Evolutionary conservation across 2,888 invertebrate species (phyloP), one percentile per base, ranked within the genome.

Genomic region (Drosophila infuscata): DNA sequence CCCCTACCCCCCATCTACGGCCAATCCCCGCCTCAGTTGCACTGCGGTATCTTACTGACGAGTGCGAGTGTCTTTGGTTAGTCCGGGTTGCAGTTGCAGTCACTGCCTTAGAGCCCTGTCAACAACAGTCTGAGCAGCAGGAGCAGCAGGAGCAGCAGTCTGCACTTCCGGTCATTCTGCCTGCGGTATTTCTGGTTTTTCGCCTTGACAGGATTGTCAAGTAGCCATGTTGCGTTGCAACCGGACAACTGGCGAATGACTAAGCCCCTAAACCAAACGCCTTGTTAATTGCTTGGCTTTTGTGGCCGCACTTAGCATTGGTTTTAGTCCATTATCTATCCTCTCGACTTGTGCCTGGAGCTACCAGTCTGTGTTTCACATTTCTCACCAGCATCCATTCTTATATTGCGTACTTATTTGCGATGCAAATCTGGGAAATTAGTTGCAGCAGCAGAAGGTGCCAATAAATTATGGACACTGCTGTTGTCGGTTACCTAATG

Each of bases 241-340:
- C 41, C 25, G 80, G 60, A 57, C 75, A 57, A 54, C 51, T 32
- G 54, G 60, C 41, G 62, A 74, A 57, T 65, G 74, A 66, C 62
- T 72, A 66, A 68, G 81, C 74, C 64, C 8, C 67, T 69, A 70
- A 73, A 61, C 79, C 84, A 61, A 87, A 81, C 71, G 78, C 73
- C 88, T 76, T 85, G 88, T 88, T 85, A 85, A 85, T 85, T 85
- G 89, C 88, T 88, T 81, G 89, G 81, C 82, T 82, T 82, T 60
- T 73, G 74, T 67, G 69, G 74, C 49, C 64, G 78, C 78, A 74
- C 78, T 79, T 79, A 77, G 74, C 74, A 68, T 70, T 68, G 67
- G 70, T 36, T 58, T 58, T 59, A 36, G 58, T 58, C 66, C 73
- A 77, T 81, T 79, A 81, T 64, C 62, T 33, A 25, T 38, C 17